phyloP scores from a whole-genome alignment of 2,797 vertebrate species.

The Melopsittacus undulatus region DNA sequence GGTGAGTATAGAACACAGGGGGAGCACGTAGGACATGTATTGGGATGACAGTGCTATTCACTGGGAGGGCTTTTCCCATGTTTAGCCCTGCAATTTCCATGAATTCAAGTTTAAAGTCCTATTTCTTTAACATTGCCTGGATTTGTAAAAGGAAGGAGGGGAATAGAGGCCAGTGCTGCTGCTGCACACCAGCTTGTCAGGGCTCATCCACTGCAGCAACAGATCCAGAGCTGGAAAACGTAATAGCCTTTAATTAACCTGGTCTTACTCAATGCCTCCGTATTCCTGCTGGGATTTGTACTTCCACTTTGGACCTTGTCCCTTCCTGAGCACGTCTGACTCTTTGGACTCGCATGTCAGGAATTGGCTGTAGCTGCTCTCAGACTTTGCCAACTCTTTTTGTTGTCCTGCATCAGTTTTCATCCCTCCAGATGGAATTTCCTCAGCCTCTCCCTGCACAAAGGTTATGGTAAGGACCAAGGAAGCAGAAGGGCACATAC shows the following conservation, averaged over 20 bases:
- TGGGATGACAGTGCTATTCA: fast-evolving
- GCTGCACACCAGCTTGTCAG: neutral
- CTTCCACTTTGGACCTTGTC: neutral
- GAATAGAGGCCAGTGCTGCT: fast-evolving
- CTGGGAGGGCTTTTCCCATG: neutral
- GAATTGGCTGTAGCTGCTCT: neutral
- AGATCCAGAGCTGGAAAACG: neutral
- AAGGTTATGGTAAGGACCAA: neutral
- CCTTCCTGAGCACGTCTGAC: neutral
- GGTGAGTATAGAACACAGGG: neutral
- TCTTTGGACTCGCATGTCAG: neutral
- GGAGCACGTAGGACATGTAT: neutral
- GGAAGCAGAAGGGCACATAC: neutral
- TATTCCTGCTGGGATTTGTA: neutral
- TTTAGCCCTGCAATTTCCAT: neutral
- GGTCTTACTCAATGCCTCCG: neutral
- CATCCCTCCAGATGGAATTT: neutral
- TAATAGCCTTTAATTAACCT: neutral
- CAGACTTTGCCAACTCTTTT: neutral
- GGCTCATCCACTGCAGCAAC: neutral
- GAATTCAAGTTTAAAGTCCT: neutral
- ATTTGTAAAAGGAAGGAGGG: neutral
- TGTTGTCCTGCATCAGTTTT: neutral
- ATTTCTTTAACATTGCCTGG: neutral
- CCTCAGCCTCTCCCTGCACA: neutral